Conservation (phyloP, 2,797 vertebrate genomes). For the Heliangelus exortis region DNA sequence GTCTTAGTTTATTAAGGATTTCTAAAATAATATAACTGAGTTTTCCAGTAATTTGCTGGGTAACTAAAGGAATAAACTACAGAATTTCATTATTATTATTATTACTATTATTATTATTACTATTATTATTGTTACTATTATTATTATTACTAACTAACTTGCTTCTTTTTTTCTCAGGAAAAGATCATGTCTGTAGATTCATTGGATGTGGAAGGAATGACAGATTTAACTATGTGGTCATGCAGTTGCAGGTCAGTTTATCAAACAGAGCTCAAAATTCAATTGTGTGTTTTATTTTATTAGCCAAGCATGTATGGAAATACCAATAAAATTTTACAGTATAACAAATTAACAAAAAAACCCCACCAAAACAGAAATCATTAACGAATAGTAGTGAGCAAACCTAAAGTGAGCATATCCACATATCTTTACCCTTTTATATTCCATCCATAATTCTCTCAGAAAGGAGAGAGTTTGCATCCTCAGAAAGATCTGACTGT, state of each 20-base stretch:
- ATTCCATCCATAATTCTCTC: background rate
- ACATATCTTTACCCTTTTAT: background rate
- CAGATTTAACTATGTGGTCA: constrained; percentile 98
- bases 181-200: constrained; percentile 97
- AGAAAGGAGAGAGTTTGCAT: background rate
- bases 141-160: background rate
- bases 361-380: background rate
- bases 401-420: background rate
- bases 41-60: background rate
- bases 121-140: no score
- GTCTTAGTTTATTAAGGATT: background rate
- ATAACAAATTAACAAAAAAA: background rate
- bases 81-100: background rate
- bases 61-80: background rate
- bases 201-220: constrained; percentile 98
- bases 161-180: constrained; percentile 81
- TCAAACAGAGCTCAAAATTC: background rate
- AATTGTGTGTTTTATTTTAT: background rate
- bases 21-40: background rate
- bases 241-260: constrained; percentile 94
- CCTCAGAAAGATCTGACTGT: background rate
- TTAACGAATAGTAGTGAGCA: background rate
- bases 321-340: background rate
- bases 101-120: no score
- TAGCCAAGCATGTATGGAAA: background rate